Conservation (phyloP, 2,888 invertebrate species). For the Cheilosia pagana region DNA sequence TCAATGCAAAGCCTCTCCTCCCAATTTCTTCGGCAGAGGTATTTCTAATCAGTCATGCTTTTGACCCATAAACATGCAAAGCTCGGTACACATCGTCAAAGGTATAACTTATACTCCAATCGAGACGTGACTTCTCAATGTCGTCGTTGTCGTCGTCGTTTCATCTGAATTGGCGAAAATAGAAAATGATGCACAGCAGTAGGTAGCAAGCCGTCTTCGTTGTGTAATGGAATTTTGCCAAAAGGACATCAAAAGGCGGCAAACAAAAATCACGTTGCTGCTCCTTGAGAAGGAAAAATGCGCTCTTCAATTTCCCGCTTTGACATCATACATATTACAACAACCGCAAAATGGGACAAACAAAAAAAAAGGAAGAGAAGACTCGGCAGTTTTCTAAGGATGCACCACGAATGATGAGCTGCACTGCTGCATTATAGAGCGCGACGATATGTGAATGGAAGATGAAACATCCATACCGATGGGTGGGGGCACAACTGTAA, state of each 20-base stretch:
- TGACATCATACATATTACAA: background rate
- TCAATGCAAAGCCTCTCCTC: constrained; percentile 11
- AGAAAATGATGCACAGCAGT: constrained; percentile 20
- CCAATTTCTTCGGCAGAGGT: constrained; percentile 1
- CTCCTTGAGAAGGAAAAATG: constrained; percentile 27
- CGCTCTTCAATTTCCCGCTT: constrained; percentile 5
- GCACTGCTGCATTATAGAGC: background rate
- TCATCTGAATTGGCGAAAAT: constrained; percentile 30
- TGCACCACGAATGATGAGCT: constrained; percentile 38
- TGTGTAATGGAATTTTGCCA: constrained; percentile 52
- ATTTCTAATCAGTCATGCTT: constrained; percentile 19
- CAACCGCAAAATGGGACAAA: constrained; percentile 18
- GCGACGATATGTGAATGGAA: background rate
- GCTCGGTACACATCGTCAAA: constrained; percentile 13
- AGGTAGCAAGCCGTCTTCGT: background rate
- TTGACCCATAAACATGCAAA: constrained; percentile 33
- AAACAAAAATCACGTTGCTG: constrained; percentile 31
- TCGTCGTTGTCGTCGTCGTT: constrained; percentile 5
- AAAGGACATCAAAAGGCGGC: constrained; percentile 35
- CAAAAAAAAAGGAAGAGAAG: background rate
- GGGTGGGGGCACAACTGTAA: constrained; percentile 11
- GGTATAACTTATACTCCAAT: constrained; percentile 16
- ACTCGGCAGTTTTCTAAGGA: constrained; percentile 19
- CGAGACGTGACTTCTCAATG: constrained; percentile 38
- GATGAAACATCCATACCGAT: background rate